Evolutionary conservation across 2,797 vertebrate genomes (phyloP), one percentile per base, ranked within the genome.

Genomic region (Serranus cabrilla): DNA sequence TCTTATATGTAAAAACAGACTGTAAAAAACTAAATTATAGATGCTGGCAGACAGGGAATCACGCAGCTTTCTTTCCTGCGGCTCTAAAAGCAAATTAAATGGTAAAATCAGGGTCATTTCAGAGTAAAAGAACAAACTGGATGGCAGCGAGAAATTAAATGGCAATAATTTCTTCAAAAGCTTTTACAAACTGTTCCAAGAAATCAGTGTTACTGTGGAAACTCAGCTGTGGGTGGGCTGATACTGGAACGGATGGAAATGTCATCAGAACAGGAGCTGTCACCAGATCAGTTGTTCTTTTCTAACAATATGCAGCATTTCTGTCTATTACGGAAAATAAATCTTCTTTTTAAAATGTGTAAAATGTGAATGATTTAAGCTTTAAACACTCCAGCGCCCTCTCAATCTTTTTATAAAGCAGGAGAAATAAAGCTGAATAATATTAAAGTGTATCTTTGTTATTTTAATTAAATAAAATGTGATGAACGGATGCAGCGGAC

Each of bases 201-300:
- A 84, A 71, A 78, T 65, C 61, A 43, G 47, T 65, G 86, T 90
- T 87, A 58, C 87, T 52, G 86, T 84, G 76, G 86, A 47, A 76
- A 92, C 76, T 17, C 43, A n/a, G 8, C 67, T 6, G 73, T n/a
- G 50, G 70, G 78, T 61, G 56, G 65, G 57, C 9, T 72, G 63
- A 68, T 34, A 46, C 9, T 70, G 63, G 72, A 80, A 42, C 11
- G 16, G 23, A 69, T 70, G 72, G 78, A 78, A 81, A 83, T 80
- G 59, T 52, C 80, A 62, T 74, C 17, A 71, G 9, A 78, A 52
- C 43, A 2, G 12, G 42, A 59, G 34, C 11, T 50, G 31, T 56
- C 55, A 42, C 23, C 13, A 63, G 60, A 76, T 23, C 5, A 65
- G 40, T 13, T 37, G 23, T 39, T 66, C 40, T 37, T 51, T 39